These are phyloP conservation scores for Dermatophagoides farinae DNA, from an alignment of 1,140 invertebrate genomes.

Conservation along the genomic window DNA sequence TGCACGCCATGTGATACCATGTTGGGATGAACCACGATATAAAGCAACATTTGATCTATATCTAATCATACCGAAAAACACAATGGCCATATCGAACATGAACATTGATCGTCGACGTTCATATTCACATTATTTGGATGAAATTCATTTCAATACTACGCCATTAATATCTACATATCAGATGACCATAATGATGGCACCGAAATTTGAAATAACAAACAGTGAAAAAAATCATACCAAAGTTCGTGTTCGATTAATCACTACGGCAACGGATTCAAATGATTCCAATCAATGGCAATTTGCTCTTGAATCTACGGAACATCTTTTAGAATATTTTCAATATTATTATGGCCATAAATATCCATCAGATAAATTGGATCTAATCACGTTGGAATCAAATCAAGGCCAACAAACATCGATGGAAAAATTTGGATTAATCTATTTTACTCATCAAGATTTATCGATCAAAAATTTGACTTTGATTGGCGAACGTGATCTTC, in stretches of 20 bases:
- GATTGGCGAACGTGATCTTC: conserved; percentile 11
- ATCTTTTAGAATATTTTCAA: conserved; percentile 16
- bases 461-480: conserved; percentile 44
- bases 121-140: conserved; percentile 27
- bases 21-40: conserved; percentile 88
- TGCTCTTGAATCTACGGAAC: conserved; percentile 43
- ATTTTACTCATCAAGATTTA: conserved; percentile 53
- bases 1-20: conserved; percentile 79
- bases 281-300: conserved; percentile 59
- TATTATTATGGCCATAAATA: conserved; percentile 47
- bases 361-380: conserved; percentile 83
- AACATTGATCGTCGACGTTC: conserved; percentile 22
- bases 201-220: conserved; percentile 75
- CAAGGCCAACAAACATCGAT: conserved; percentile 43
- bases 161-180: conserved; percentile 92
- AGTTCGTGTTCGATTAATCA: neutral
- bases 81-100: conserved; percentile 84
- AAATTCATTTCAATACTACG: conserved; percentile 58
- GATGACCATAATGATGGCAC: conserved; percentile 72
- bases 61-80: conserved; percentile 44
- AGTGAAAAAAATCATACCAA: conserved; percentile 30
- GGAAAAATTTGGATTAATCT: conserved; percentile 81
- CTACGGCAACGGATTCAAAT: neutral
- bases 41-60: conserved; percentile 86
- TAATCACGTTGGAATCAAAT: conserved; percentile 73